phyloP scores from a whole-genome alignment of 2,888 invertebrate species.

The Drosophila hawaiiensis region DNA sequence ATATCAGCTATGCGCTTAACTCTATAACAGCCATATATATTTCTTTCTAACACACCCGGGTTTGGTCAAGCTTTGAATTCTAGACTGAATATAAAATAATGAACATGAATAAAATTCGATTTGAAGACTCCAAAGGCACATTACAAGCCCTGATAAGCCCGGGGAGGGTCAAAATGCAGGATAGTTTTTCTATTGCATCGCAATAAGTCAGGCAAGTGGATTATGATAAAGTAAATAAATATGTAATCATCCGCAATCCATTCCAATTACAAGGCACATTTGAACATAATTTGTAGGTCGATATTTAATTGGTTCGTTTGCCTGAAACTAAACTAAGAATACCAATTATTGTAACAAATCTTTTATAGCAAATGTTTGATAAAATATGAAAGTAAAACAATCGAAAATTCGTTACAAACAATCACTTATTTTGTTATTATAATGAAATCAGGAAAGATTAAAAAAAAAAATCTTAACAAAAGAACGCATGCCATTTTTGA shows the following conservation, averaged over 20 bases:
- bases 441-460: no score
- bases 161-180: no score
- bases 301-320: not conserved
- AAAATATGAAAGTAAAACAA: not conserved
- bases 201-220: not conserved
- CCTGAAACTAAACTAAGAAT: not conserved
- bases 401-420: not conserved
- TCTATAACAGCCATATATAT: not conserved
- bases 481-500: no score
- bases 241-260: not conserved
- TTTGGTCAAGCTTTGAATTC: not conserved
- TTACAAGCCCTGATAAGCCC: no score
- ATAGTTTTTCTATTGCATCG: no score
- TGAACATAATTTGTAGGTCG: not conserved
- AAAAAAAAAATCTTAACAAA: no score
- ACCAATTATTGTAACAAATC: not conserved
- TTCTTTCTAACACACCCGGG: not conserved
- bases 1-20: constrained; percentile 5
- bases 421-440: no score
- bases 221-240: not conserved
- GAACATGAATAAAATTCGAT: not conserved
- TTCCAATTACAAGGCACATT: not conserved
- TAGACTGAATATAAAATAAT: not conserved
- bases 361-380: not conserved
- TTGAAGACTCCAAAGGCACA: not conserved